Conservation (phyloP, 2,113 vertebrate genomes). For the Alexandromys fortis region DNA sequence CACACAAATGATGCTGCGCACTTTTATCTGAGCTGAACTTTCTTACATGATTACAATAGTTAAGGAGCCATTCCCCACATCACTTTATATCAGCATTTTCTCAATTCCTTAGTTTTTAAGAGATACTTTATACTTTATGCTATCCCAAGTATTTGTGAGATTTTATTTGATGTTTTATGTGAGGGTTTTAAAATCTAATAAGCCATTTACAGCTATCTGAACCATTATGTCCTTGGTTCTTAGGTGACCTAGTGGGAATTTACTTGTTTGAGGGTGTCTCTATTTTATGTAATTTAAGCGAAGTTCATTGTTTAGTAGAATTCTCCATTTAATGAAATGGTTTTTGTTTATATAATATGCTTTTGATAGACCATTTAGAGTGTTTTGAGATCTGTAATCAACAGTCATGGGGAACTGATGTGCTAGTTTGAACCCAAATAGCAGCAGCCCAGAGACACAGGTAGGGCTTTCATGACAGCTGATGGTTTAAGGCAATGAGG, state of each 20-base stretch:
- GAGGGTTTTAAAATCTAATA: not conserved
- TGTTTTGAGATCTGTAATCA: not conserved
- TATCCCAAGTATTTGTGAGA: not conserved
- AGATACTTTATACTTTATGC: not conserved
- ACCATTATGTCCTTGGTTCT: not conserved
- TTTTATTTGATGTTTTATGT: not conserved
- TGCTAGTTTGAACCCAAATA: not conserved
- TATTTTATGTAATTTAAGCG: not conserved
- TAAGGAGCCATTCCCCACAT: not conserved
- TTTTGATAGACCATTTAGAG: not conserved
- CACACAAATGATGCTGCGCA: not conserved
- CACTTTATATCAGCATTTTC: not conserved
- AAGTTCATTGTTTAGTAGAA: not conserved
- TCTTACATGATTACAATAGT: not conserved
- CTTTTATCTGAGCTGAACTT: not conserved
- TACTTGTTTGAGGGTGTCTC: not conserved
- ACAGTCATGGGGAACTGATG: not conserved
- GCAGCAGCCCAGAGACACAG: not conserved
- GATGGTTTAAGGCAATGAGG: not conserved
- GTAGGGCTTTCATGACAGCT: not conserved
- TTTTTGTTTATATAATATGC: conserved; percentile 9
- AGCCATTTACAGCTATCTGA: not conserved
- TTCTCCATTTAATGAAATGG: not conserved
- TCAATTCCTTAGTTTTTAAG: not conserved
- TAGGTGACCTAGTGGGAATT: not conserved